Evolutionary conservation across 2,888 invertebrate genomes (phyloP), one percentile per base, ranked within the genome.

Genomic region (Rotaria socialis): DNA sequence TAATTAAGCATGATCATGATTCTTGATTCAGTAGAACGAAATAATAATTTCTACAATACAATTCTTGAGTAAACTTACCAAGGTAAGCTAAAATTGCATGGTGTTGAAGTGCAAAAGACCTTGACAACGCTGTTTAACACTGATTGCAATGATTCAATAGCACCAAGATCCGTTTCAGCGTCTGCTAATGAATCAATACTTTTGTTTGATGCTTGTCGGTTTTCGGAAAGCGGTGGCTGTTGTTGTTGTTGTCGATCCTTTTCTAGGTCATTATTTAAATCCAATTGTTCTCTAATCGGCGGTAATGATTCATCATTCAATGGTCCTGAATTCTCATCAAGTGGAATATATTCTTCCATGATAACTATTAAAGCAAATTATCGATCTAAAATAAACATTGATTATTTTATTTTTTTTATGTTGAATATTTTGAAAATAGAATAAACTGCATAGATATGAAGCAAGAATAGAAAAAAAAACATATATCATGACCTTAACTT

Each of bases 91-190:
- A 80, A 80, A 80, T 80, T 80, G 47, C 80, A 80, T 11, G 80
- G 80, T 47, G 5, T 80, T 80, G 80, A 80, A 3, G 80, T 80
- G 24, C 80, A 80, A 80, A 47, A 80, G 2, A 80, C 80, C 35
- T 47, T 80, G 47, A 80, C 80, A 80, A 80, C 47, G 24, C 80
- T 47, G 22, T 47, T 47, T 80, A 80, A 80, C 24, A 80, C 47
- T 80, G 47, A 80, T 80, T 80, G 47, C n/a, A 80, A 80, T 47
- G 80, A 80, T 47, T 80, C 80, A n/a, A 80, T 80, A 4, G 80
- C 43, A 47, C 47, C 80, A 47, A 22, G 43, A 43, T 75, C 43
- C 3, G 47, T 80, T 47, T 80, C 80, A 47, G n/a, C 47, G 24
- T 80, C 5, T 10, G n/a, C 24, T 47, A 43, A 47, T 0, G 80